A percentile compares a stretch with the other conserved stretches of the same genome.
phyloP scores from a whole-genome alignment of 1,140 invertebrate species.

The Caenorhabditis elegans region WBcel235 BX284605.5:13888501-13889000 shows the following conservation, averaged over 20 bases:
- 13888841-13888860: slow-evolving; percentile 7
- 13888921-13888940: background rate
- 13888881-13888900: background rate
- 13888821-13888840: background rate
- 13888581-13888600: slow-evolving; percentile 2
- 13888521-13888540: background rate
- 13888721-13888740: no score
- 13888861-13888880: background rate
- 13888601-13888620: background rate
- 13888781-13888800: no score
- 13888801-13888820: no score
- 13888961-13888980: no score
- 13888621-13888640: background rate
- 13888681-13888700: no score
- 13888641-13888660: no score
- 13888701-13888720: no score
- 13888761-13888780: no score
- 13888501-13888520: background rate
- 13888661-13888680: no score
- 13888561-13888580: background rate
- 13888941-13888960: no score
- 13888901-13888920: background rate
- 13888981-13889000: no score
- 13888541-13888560: background rate
- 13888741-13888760: no score